Base-by-base conservation (phyloP, 2,797 vertebrate species). In the Clarias fuscus region DNA sequence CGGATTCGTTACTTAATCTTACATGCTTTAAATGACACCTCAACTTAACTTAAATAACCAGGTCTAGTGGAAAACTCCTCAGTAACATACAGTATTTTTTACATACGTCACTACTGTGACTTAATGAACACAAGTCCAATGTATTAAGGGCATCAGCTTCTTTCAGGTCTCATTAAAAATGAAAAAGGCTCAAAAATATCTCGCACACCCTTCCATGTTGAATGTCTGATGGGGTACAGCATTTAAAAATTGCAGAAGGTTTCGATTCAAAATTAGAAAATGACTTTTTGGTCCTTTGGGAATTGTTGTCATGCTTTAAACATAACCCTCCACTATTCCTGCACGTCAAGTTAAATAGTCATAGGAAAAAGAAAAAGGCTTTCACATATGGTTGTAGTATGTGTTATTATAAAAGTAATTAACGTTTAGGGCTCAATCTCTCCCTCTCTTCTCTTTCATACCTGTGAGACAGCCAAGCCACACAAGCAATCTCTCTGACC, bases 21-120 rank as follows among this genome's bases (percentile, higher is more conserved):
- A 78, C 27, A 33, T 22, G 30, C 8, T 27, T 33, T 59, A 78
- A 78, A 33, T 1, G 56, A 78, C 30, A 6, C 30, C 10, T 59
- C 75, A 20, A 22, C 75, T 78, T 27, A 2, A 33, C 27, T 78
- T 10, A 33, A 33, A 37, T 22, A 20, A 24, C 5, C 72, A 27
- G 2, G 15, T n/a, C 72, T 53, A 78, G 85, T 88, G 83, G 76
- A 88, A 89, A 85, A 62, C 59, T 30, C n/a, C 84, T 73, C 75
- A 59, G 59, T 75, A 80, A 83, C 77, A 48, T 68, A 53, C 48
- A 53, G 48, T 53, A 59, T 82, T 2, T 2, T 72, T 65, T 61
- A 37, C 15, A 80, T 76, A 73, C 43, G 59, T 62, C 33, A 5
- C 58, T 86, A 79, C 82, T 72, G 81, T 77, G 65, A 13, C 8